Evolutionary conservation across 2,888 invertebrate species (phyloP), one percentile per base, ranked within the genome.

Genomic region (Cantharis lateralis): DNA sequence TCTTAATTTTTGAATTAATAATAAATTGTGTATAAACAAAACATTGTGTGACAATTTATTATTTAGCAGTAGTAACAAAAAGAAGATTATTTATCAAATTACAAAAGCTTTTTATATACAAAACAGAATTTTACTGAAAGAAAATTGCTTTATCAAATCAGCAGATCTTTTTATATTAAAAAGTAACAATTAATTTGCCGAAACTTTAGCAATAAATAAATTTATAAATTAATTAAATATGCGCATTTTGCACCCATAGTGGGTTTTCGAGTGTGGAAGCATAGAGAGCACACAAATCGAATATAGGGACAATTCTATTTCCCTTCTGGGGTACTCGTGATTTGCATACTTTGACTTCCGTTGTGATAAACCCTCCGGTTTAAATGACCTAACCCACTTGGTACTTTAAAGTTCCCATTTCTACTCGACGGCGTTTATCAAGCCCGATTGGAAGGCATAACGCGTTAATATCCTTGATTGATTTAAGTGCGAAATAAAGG

Each of bases 321-420:
- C 78, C 78, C 78, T 72, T 70, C 66, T 16, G 72, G 72, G 64
- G 68, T 68, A 16, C 71, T 71, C 64, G 76, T 78, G 78, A 78
- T 78, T 78, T 78, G 76, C 78, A 78, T 78, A 76, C 78, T 78
- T 76, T 71, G 71, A 78, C 76, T 78, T 78, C 76, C 78, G 78
- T 76, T 75, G 70, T 74, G 78, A 78, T 78, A 78, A 78, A 75
- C 76, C 69, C 78, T 72, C 69, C 69, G 66, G 20, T 64, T 70
- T 70, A 78, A 78, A 78, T 75, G 75, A 78, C 76, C 78, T 68
- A 66, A 66, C 71, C 68, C 69, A 61, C 70, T 73, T 70, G 15
- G 62, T 16, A 73, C 70, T 68, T 66, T 68, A 62, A 69, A 72
- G 68, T 62, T 73, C 70, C 62, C 24, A 66, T 72, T 77, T 11